Conservation (phyloP, 1,140 invertebrate genomes). For the Probaryconus sp. region DNA sequence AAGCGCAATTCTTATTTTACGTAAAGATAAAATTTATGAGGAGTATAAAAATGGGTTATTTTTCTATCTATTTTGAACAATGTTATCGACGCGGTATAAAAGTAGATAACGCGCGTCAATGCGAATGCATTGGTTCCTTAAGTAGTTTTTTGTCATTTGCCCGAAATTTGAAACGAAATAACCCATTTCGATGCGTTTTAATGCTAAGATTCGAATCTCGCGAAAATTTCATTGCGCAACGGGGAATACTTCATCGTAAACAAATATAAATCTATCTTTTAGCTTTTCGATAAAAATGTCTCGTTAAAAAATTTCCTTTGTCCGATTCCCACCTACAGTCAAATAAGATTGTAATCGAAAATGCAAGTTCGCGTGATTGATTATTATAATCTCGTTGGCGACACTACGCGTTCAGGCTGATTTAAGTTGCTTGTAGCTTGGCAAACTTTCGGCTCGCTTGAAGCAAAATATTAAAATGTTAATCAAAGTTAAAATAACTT, state of each 20-base stretch:
- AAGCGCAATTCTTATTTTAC: slow-evolving; percentile 14
- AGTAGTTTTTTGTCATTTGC: slow-evolving; percentile 43
- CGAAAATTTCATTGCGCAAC: slow-evolving; percentile 5
- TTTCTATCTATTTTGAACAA: slow-evolving; percentile 43
- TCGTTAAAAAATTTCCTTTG: too few relatives aligned
- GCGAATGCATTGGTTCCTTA: slow-evolving; percentile 41
- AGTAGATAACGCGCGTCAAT: slow-evolving; percentile 30
- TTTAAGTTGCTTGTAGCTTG: slow-evolving; percentile 15
- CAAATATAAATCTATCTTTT: too few relatives aligned
- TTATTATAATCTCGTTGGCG: slow-evolving; percentile 39
- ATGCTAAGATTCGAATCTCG: slow-evolving; percentile 25
- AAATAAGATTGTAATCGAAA: slow-evolving; percentile 8
- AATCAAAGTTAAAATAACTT: slow-evolving; percentile 51
- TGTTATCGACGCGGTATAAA: slow-evolving; percentile 30
- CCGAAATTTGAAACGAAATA: slow-evolving; percentile 35
- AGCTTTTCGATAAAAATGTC: too few relatives aligned
- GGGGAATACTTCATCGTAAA: too few relatives aligned
- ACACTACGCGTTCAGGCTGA: slow-evolving; percentile 21
- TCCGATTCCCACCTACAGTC: too few relatives aligned
- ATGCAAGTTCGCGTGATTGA: slow-evolving; percentile 35
- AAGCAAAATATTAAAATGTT: slow-evolving; percentile 48
- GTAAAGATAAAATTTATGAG: slow-evolving; percentile 42
- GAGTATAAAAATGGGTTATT: slow-evolving; percentile 53
- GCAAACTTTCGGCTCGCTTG: slow-evolving; percentile 27
- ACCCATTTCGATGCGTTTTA: slow-evolving; percentile 50